phyloP scores from a whole-genome alignment of 2,113 vertebrate species.

The Myotis yumanensis region DNA sequence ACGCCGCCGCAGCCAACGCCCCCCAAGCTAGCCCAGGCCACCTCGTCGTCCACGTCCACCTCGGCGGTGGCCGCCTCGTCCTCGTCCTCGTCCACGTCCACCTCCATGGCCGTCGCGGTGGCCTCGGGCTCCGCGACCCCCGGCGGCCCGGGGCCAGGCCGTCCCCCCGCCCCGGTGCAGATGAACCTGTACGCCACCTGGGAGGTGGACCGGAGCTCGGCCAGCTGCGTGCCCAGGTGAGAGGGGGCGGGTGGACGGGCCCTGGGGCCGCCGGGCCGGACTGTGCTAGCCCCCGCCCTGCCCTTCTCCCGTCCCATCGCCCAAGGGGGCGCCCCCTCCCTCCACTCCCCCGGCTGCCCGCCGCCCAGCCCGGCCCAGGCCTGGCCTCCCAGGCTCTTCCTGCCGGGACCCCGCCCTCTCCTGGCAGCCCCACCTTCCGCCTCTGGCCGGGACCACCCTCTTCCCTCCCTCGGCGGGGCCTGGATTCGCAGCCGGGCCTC shows the following conservation, averaged over 20 bases:
- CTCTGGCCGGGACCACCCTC: constrained; percentile 47
- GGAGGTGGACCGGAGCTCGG: constrained; percentile 93
- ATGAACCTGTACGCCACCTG: constrained; percentile 96
- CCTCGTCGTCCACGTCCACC: constrained; percentile 71
- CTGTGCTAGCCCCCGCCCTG: neutral
- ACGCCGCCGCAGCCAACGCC: constrained; percentile 68
- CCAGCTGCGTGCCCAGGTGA: constrained; percentile 94
- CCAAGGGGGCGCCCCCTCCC: neutral
- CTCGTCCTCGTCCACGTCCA: constrained; percentile 74
- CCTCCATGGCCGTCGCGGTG: constrained; percentile 75
- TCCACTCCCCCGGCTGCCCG: neutral
- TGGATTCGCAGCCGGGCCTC: constrained; percentile 23
- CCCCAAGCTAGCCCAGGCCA: constrained; percentile 68
- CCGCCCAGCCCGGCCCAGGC: neutral
- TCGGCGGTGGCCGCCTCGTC: constrained; percentile 66
- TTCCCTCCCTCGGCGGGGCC: neutral
- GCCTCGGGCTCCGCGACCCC: constrained; percentile 82
- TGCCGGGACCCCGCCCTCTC: constrained; percentile 39
- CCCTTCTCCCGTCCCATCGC: neutral
- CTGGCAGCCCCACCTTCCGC: constrained; percentile 27
- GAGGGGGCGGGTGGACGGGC: neutral
- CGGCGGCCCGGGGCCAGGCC: constrained; percentile 87
- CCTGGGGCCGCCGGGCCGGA: neutral
- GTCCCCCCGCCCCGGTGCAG: constrained; percentile 87
- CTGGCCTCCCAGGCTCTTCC: neutral